These are phyloP conservation scores for Psittacara wagleri DNA, from an alignment of 2,113 vertebrate species.

Conservation along the genomic window DNA sequence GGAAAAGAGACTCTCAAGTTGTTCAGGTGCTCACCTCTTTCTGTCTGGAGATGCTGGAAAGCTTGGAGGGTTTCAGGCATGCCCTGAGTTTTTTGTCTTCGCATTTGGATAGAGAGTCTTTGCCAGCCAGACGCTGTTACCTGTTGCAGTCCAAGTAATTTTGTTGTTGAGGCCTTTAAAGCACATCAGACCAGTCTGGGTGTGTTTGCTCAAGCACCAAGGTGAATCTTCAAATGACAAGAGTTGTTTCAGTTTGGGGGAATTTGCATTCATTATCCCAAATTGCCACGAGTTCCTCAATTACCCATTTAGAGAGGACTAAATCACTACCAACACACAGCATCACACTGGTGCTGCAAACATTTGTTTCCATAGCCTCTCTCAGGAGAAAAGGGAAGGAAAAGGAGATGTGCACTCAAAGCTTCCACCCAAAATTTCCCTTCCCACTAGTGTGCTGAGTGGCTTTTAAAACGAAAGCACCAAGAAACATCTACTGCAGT, in stretches of 20 bases:
- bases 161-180: neutral
- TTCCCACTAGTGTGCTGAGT: neutral
- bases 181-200: neutral
- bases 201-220: neutral
- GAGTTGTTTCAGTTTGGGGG: neutral
- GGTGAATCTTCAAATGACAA: neutral
- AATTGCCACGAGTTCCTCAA: neutral
- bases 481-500: neutral
- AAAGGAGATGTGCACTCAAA: neutral
- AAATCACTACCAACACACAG: neutral
- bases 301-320: neutral
- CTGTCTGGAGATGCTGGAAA: neutral
- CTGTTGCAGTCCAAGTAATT: neutral
- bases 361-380: neutral
- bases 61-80: neutral
- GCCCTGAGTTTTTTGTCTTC: neutral
- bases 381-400: neutral
- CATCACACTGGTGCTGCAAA: neutral
- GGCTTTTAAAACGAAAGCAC: neutral
- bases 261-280: slow-evolving; percentile 25
- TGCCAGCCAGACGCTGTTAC: neutral
- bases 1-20: neutral
- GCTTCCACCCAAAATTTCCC: neutral
- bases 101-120: neutral
- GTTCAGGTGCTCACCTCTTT: neutral